Base-by-base conservation (phyloP, 2,113 vertebrate species). In the Tetraodon nigroviridis region DNA sequence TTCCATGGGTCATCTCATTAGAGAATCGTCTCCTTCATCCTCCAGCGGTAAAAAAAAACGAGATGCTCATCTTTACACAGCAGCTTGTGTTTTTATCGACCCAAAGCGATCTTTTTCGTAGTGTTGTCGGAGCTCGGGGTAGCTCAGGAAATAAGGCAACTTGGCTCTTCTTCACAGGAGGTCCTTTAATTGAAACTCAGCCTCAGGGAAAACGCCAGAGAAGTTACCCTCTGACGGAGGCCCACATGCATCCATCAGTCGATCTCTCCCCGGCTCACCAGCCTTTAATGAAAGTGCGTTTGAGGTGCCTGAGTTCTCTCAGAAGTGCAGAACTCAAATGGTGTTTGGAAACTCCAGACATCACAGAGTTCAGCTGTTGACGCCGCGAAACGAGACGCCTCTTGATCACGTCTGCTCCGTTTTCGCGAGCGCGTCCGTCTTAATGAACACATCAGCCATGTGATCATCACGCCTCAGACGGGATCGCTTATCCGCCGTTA, bases 381-480 rank as follows among this genome's bases (percentile, higher is more conserved):
- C 56, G 49, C 49, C 59, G 70, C 67, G 51, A 64, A 67, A 69
- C 13, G 14, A 70, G 55, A 64, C 16, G 18, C 27, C 27, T 44
- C 44, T 55, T 67, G 22, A 79, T 73, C 65, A 70, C 63, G 17
- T 61, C 50, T 24, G 54, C 57, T 46, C 61, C 37, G 3, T 51
- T 66, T 64, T 18, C 42, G 29, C 19, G 21, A 61, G 69, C 48
- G 44, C 58, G 63, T 70, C 64, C 70, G 37, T 54, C 64, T 54
- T 24, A 19, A 51, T 69, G 29, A 50, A 54, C 65, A 50, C 42
- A 62, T 62, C 57, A 59, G 49, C 61, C 64, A 21, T 47, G 59
- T 67, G 59, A 75, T 62, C 52, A 75, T 37, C 32, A 12, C 32
- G 12, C 32, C 7, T 37, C 8, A 37, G 32, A 37, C 3, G 12